Conservation (phyloP, 2,797 vertebrate species). For the Propithecus perrieri region DNA sequence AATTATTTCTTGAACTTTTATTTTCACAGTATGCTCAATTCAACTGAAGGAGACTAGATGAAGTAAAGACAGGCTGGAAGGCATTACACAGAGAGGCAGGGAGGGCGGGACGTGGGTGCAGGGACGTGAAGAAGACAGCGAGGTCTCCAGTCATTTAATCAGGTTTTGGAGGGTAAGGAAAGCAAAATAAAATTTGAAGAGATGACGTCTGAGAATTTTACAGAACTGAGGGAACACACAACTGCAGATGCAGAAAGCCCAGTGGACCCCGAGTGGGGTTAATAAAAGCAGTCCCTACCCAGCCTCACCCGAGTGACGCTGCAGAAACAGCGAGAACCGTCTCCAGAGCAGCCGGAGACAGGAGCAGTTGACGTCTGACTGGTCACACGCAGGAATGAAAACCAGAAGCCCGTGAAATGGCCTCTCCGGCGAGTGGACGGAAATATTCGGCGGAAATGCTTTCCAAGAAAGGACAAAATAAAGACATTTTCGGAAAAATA, state of each 20-base stretch:
- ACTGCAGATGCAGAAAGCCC: background rate
- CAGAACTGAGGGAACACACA: background rate
- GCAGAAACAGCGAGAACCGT: background rate
- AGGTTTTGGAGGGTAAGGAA: background rate
- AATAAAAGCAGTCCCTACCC: background rate
- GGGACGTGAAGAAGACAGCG: rapidly evolving
- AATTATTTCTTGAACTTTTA: too few species aligned
- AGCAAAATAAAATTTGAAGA: rapidly evolving
- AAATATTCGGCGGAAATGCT: background rate
- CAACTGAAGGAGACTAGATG: background rate
- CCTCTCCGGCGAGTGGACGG: background rate
- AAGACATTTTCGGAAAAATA: background rate
- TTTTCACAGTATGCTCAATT: rapidly evolving
- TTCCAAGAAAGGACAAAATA: background rate
- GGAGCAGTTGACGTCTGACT: rapidly evolving
- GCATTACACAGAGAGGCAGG: background rate
- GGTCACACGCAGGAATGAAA: rapidly evolving
- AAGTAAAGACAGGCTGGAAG: background rate
- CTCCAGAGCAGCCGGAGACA: background rate
- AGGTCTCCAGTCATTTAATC: background rate
- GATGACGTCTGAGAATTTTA: rapidly evolving
- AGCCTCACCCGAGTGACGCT: too few species aligned
- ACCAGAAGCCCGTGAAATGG: background rate
- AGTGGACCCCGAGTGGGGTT: rapidly evolving
- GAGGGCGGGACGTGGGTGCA: rapidly evolving